Percentiles rank a stretch among this genome's conserved stretches.
phyloP scores from a whole-genome alignment of 2,113 vertebrate species.

The Engraulis encrasicolus region DNA sequence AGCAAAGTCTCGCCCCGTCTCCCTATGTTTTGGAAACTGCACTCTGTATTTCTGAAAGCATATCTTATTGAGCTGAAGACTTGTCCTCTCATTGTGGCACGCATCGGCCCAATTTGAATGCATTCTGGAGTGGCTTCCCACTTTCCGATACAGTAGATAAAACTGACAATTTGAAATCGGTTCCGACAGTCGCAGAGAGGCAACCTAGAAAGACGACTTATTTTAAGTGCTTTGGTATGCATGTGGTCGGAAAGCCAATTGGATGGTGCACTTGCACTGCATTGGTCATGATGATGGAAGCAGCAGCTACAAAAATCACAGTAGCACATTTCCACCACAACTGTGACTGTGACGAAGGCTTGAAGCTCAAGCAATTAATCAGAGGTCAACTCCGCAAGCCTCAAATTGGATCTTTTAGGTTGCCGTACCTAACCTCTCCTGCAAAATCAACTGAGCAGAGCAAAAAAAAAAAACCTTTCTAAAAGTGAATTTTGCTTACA shows the following conservation, averaged over 20 bases:
- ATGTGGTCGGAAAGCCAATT: conserved; percentile 67
- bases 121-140: conserved; percentile 50
- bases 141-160: conserved; percentile 52
- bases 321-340: conserved; percentile 71
- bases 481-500: conserved; percentile 45
- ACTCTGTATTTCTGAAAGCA: conserved; percentile 20
- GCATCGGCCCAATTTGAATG: conserved; percentile 38
- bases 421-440: conserved; percentile 57
- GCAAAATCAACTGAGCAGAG: conserved; percentile 49
- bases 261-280: conserved; percentile 65
- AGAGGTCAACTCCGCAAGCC: conserved; percentile 75
- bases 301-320: conserved; percentile 78
- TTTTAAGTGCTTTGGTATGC: conserved; percentile 70
- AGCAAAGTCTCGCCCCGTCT: background rate
- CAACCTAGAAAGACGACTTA: conserved; percentile 62
- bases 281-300: conserved; percentile 63
- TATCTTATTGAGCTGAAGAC: conserved; percentile 30
- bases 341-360: conserved; percentile 46
- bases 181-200: conserved; percentile 56
- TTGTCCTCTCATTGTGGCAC: conserved; percentile 31
- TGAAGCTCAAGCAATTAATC: conserved; percentile 75
- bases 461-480: conserved; percentile 31
- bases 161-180: conserved; percentile 60
- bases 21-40: background rate
- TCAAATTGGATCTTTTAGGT: conserved; percentile 69